Conservation (phyloP, 2,797 vertebrate genomes). For the Gouania willdenowi region DNA sequence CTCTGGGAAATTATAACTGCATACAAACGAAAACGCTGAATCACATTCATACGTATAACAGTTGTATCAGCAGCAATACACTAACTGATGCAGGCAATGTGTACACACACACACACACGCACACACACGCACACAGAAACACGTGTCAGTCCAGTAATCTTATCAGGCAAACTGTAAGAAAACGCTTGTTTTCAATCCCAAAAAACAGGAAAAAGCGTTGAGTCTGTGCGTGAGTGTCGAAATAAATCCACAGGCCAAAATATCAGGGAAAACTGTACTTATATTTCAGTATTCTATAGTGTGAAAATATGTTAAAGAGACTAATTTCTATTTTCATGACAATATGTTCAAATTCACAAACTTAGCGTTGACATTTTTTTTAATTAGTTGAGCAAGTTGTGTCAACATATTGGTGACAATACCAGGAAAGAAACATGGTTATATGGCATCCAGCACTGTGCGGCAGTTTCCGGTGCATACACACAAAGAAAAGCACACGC, state of each 20-base stretch:
- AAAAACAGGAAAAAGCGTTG: no score
- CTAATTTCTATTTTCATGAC: conserved; percentile 39
- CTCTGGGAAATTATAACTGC: conserved; percentile 61
- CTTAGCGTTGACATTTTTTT: conserved; percentile 8
- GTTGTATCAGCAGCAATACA: no score
- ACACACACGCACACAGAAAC: not conserved
- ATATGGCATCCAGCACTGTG: conserved; percentile 38
- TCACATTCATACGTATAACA: no score
- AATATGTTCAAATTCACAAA: conserved; percentile 31
- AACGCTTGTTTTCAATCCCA: not conserved
- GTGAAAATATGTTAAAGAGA: conserved; percentile 57
- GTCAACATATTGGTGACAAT: conserved; percentile 41
- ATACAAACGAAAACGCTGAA: conserved; percentile 14
- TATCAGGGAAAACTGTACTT: conserved; percentile 38
- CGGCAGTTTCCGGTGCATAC: conserved; percentile 35
- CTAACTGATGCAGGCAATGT: conserved; percentile 7
- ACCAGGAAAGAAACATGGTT: conserved; percentile 48
- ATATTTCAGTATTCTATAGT: conserved; percentile 43
- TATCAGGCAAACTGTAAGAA: not conserved
- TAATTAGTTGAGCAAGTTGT: no score
- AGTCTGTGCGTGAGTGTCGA: no score
- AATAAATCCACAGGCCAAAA: conserved; percentile 45
- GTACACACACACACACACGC: not conserved
- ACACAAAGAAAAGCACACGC: no score
- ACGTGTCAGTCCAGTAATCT: no score